Evolutionary conservation across 2,113 vertebrate species (phyloP).

Genomic region (Callorhinus ursinus): DNA sequence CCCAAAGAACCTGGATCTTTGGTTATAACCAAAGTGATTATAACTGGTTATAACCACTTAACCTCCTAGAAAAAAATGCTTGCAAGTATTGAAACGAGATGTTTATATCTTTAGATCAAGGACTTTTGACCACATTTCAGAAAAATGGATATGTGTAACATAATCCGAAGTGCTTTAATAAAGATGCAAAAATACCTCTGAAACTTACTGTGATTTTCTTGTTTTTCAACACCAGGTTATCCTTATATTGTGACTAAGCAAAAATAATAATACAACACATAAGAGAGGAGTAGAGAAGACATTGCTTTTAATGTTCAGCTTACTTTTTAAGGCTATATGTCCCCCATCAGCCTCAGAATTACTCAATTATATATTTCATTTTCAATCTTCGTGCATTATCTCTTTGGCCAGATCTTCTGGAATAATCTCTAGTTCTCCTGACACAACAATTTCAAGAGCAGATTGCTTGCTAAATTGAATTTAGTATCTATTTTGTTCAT

Average conservation of each 20-base stretch:
- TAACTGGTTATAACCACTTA: neutral
- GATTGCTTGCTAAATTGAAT: neutral
- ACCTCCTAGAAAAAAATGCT: neutral
- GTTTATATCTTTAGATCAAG: neutral
- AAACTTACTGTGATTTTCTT: neutral
- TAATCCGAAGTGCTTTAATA: conserved; percentile 5
- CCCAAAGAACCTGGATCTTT: neutral
- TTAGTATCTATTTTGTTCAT: conserved; percentile 11
- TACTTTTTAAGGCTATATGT: neutral
- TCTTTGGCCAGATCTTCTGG: conserved; percentile 1
- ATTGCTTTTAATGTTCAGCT: neutral
- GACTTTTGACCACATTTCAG: neutral
- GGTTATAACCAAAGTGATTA: neutral
- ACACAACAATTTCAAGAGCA: conserved; percentile 20
- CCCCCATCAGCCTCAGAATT: neutral
- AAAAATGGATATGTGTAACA: neutral
- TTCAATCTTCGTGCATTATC: neutral
- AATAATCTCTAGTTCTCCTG: neutral
- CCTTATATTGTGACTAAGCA: neutral
- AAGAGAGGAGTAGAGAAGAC: neutral
- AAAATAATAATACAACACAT: neutral
- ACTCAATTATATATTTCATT: neutral
- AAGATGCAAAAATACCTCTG: neutral
- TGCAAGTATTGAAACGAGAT: neutral
- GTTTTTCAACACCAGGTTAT: neutral